Evolutionary conservation across 2,888 invertebrate species (phyloP).

Genomic region (Xestoiulus laeticollis): DNA sequence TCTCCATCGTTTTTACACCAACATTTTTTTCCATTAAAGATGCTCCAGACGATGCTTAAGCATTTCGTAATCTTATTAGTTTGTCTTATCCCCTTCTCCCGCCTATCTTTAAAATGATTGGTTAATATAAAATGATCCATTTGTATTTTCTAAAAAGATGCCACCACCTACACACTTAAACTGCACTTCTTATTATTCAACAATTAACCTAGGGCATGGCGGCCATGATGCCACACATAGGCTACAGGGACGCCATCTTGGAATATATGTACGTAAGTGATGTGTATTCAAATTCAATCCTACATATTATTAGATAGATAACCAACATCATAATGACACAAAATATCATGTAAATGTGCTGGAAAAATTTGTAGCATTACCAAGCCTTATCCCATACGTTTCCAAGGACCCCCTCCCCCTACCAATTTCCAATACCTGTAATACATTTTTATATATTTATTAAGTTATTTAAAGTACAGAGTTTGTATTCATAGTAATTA

Average conservation of each 20-base stretch:
- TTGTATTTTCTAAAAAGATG: conserved; percentile 25
- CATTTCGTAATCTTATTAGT: conserved; percentile 49
- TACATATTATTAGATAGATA: no score
- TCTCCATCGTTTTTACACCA: not conserved
- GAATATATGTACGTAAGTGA: no score
- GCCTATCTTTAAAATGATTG: conserved; percentile 47
- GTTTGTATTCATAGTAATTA: no score
- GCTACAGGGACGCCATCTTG: conserved; percentile 9
- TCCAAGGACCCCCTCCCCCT: no score
- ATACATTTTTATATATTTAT: no score
- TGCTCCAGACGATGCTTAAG: conserved; percentile 42
- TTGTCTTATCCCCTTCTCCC: conserved; percentile 40
- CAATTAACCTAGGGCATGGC: not conserved
- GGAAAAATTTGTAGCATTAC: no score
- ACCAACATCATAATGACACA: no score
- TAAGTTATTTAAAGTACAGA: no score
- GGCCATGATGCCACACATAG: not conserved
- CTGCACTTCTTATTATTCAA: not conserved
- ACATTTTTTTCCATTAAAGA: conserved; percentile 32
- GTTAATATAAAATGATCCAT: conserved; percentile 17
- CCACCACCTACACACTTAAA: not conserved
- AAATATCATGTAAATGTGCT: no score
- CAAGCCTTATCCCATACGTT: no score
- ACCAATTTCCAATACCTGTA: no score
- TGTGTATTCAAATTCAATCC: no score